Percentiles rank a stretch among this genome's conserved stretches.
These are phyloP conservation scores for Semicossyphus pulcher DNA, from an alignment of 2,113 vertebrate species.

Conservation along the genomic window DNA sequence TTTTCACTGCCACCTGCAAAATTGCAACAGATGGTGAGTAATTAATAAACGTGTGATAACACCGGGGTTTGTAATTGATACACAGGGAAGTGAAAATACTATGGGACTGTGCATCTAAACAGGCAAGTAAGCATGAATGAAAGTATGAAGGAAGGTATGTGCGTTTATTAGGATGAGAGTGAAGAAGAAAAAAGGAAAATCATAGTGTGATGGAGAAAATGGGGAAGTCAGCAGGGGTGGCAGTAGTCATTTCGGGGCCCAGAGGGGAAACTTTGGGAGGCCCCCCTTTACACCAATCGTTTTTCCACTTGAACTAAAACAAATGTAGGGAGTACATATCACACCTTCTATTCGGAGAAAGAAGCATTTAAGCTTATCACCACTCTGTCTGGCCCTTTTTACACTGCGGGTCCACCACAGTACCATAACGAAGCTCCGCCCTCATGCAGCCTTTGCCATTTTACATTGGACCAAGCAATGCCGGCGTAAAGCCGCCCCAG, in stretches of 20 bases:
- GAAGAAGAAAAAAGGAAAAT: background rate
- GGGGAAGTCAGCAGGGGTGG: background rate
- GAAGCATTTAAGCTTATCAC: too few relatives aligned
- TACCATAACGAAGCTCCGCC: too few relatives aligned
- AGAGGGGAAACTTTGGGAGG: background rate
- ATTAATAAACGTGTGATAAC: conserved; percentile 28
- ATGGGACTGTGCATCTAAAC: background rate
- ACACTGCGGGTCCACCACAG: too few relatives aligned
- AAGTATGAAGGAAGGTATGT: background rate
- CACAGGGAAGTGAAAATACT: background rate
- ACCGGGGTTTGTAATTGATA: conserved; percentile 24
- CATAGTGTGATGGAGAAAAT: background rate
- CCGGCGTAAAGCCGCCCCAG: too few relatives aligned
- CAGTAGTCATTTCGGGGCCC: background rate
- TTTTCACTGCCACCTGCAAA: background rate
- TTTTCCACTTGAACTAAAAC: too few relatives aligned
- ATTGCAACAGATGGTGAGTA: conserved; percentile 42
- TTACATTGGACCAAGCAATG: too few relatives aligned
- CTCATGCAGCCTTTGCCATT: too few relatives aligned
- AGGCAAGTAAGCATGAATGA: background rate
- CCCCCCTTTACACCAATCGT: background rate
- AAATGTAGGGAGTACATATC: too few relatives aligned
- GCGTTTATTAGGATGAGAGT: background rate
- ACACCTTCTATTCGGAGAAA: too few relatives aligned
- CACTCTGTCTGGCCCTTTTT: too few relatives aligned